A percentile compares a stretch with the other conserved stretches of the same genome.
These are phyloP conservation scores for Griposia aprilina DNA, from an alignment of 2,888 invertebrate genomes.

Conservation along the genomic window DNA sequence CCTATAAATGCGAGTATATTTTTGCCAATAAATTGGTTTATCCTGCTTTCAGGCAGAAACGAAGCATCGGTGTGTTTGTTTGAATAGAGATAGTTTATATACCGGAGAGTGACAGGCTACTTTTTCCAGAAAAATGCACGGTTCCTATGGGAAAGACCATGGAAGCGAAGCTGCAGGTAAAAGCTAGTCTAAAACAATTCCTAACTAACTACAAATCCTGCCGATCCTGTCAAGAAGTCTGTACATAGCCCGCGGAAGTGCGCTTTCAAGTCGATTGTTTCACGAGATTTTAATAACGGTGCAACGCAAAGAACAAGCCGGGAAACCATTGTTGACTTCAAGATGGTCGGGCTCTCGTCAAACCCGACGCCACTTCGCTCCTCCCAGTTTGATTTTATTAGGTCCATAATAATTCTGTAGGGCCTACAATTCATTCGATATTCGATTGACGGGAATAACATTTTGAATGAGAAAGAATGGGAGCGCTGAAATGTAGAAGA, in stretches of 20 bases:
- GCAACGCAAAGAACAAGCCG: conserved; percentile 89
- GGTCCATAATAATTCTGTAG: conserved; percentile 54
- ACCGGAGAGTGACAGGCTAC: not conserved
- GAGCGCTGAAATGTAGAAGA: not conserved
- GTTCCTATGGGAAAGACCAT: not conserved
- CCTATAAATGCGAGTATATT: not conserved
- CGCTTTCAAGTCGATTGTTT: conserved; percentile 90
- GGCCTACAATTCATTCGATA: conserved; percentile 44
- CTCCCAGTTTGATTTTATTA: conserved; percentile 80
- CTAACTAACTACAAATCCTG: conserved; percentile 50
- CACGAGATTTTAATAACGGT: conserved; percentile 91
- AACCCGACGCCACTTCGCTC: conserved; percentile 63
- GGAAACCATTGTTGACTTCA: conserved; percentile 88
- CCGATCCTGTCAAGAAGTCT: conserved; percentile 73
- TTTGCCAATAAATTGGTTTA: not conserved
- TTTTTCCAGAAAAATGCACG: not conserved
- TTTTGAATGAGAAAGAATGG: not conserved
- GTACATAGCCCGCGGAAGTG: conserved; percentile 86
- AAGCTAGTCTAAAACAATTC: conserved; percentile 30
- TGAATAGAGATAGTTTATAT: not conserved
- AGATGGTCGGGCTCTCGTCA: conserved; percentile 79
- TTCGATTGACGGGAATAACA: conserved; percentile 37
- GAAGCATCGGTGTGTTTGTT: not conserved
- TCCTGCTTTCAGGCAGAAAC: not conserved
- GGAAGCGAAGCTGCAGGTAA: not conserved